Evolutionary conservation across 1,140 invertebrate genomes (phyloP).

Genomic region (Belonocnema kinseyi): DNA sequence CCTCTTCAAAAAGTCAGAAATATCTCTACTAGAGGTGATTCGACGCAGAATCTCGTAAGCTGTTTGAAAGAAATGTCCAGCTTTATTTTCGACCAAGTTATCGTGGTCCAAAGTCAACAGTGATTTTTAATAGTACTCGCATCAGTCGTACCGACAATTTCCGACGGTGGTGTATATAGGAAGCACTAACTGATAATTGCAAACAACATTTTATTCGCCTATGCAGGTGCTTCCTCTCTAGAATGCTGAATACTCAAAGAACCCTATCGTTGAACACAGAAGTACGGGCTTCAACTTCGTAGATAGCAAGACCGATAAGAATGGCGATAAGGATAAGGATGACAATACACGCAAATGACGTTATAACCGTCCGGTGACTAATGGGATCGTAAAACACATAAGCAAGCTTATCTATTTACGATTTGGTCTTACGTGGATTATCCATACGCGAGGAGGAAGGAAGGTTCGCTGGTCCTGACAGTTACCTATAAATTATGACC

Average conservation of each 20-base stretch:
- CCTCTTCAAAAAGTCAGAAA: too few species aligned
- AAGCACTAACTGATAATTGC: conserved; percentile 7
- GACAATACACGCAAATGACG: conserved; percentile 61
- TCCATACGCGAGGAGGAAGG: neutral
- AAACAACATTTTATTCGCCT: conserved; percentile 19
- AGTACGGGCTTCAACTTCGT: conserved; percentile 60
- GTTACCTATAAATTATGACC: neutral
- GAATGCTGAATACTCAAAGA: neutral
- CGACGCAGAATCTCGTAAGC: too few species aligned
- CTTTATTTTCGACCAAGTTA: too few species aligned
- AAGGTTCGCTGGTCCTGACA: neutral
- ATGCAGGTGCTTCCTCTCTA: conserved; percentile 14
- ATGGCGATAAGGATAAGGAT: conserved; percentile 60
- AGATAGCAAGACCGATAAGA: conserved; percentile 64
- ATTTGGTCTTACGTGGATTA: conserved; percentile 42
- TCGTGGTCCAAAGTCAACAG: too few species aligned
- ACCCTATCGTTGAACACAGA: conserved; percentile 24
- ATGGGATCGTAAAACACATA: conserved; percentile 68
- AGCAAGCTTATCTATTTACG: conserved; percentile 58
- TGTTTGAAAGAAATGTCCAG: too few species aligned
- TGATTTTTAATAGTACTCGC: too few species aligned
- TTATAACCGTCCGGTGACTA: conserved; percentile 64
- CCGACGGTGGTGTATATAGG: neutral
- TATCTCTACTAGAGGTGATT: too few species aligned
- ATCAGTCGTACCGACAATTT: neutral